Conservation (phyloP, 2,113 vertebrate genomes). For the Athene cunicularia region DNA sequence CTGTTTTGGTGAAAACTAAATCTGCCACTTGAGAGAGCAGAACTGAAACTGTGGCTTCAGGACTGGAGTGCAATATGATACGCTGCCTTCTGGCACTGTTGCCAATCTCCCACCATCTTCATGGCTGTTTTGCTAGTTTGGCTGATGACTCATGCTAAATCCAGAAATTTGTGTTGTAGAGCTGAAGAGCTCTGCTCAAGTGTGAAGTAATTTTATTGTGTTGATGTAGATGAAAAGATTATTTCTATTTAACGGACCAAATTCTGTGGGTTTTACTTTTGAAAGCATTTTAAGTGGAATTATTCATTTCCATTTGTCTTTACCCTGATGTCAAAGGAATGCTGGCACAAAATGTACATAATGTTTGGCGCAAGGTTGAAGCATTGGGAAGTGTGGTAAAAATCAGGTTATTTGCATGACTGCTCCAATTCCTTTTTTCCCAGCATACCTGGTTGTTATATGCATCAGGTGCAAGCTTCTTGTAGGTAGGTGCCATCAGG, state of each 20-base stretch:
- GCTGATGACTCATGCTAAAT: not conserved
- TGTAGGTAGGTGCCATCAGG: conserved; percentile 90
- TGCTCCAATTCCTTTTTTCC: not conserved
- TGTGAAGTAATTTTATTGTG: not conserved
- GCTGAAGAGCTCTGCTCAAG: not conserved
- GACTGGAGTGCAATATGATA: not conserved
- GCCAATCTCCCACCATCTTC: not conserved
- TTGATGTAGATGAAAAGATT: not conserved
- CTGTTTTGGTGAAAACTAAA: not conserved
- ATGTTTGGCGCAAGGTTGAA: not conserved
- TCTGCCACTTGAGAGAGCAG: not conserved
- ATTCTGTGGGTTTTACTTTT: not conserved
- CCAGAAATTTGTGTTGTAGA: not conserved
- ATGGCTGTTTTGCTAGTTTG: not conserved
- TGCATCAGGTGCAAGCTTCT: conserved; percentile 93
- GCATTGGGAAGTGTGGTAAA: not conserved
- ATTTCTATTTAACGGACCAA: not conserved
- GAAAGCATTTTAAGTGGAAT: not conserved
- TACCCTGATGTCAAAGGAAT: not conserved
- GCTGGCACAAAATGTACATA: not conserved
- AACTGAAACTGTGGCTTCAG: not conserved
- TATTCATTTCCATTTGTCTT: not conserved
- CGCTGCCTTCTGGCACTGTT: not conserved
- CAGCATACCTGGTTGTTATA: conserved; percentile 91
- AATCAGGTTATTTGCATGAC: not conserved